These are phyloP conservation scores for Orthochromis malagaraziensis DNA, from an alignment of 2,113 vertebrate species.

Conservation along the genomic window DNA sequence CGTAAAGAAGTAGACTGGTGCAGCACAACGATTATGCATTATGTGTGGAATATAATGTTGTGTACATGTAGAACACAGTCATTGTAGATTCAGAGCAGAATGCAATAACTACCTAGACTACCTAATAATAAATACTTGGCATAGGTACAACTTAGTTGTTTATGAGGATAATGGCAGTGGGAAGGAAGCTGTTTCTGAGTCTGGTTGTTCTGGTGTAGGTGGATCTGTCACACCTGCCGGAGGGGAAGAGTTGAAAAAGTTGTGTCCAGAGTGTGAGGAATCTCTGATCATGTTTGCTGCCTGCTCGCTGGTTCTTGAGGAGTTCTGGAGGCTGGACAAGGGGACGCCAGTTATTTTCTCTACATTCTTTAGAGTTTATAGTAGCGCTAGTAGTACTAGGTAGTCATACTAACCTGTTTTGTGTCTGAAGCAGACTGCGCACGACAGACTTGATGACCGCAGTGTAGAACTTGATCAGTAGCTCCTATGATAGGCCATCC, in stretches of 20 bases:
- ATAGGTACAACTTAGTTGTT: background rate
- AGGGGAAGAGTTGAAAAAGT: background rate
- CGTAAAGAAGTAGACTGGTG: background rate
- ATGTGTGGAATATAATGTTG: background rate
- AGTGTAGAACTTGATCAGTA: background rate
- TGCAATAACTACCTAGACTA: background rate
- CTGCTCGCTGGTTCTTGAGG: background rate
- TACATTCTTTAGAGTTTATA: background rate
- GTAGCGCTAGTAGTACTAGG: background rate
- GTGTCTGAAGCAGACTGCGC: background rate
- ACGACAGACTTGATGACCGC: background rate
- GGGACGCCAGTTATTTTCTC: background rate
- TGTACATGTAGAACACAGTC: background rate
- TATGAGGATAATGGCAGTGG: background rate
- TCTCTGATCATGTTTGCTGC: background rate
- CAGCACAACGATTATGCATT: background rate
- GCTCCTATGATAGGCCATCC: background rate
- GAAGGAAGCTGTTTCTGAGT: background rate
- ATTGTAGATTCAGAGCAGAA: background rate
- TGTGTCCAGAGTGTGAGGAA: background rate
- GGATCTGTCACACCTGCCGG: background rate
- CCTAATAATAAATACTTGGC: background rate
- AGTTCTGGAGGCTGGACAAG: background rate
- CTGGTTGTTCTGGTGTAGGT: background rate
- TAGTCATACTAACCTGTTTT: background rate